Conservation (phyloP, 2,113 vertebrate species). For the Megaceryle torquata region DNA sequence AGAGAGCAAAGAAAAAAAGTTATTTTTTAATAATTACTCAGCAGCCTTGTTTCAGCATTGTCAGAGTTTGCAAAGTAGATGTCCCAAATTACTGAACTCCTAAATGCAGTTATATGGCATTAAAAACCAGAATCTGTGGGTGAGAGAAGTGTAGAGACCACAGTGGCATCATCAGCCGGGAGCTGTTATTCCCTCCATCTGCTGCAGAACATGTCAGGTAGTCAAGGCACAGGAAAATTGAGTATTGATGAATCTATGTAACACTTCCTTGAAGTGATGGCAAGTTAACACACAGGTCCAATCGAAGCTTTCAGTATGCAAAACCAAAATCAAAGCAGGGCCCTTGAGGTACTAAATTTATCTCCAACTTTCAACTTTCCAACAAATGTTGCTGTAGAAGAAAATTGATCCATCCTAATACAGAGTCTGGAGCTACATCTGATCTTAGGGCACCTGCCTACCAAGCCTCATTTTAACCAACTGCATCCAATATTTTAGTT, state of each 20-base stretch:
- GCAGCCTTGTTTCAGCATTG: background rate
- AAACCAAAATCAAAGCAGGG: conserved; percentile 43
- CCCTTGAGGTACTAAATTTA: conserved; percentile 21
- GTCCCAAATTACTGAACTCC: background rate
- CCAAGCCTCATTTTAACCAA: background rate
- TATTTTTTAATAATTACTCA: conserved; percentile 7
- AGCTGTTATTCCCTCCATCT: background rate
- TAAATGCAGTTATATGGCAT: background rate
- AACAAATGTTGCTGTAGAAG: background rate
- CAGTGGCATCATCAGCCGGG: background rate
- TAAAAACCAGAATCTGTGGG: background rate
- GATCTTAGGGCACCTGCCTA: background rate
- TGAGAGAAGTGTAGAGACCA: background rate
- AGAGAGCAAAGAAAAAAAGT: background rate
- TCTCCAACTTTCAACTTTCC: background rate
- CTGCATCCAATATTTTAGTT: background rate
- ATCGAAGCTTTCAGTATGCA: background rate
- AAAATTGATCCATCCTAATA: background rate
- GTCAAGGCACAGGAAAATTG: background rate
- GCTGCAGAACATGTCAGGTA: conserved; percentile 12
- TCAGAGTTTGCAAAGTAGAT: background rate
- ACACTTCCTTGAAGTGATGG: conserved; percentile 32
- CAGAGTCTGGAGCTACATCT: background rate
- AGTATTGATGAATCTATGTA: conserved; percentile 24
- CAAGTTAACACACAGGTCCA: conserved; percentile 20